Base-by-base conservation (phyloP, 2,888 invertebrate genomes). In the Sphaerophoria taeniata region DNA sequence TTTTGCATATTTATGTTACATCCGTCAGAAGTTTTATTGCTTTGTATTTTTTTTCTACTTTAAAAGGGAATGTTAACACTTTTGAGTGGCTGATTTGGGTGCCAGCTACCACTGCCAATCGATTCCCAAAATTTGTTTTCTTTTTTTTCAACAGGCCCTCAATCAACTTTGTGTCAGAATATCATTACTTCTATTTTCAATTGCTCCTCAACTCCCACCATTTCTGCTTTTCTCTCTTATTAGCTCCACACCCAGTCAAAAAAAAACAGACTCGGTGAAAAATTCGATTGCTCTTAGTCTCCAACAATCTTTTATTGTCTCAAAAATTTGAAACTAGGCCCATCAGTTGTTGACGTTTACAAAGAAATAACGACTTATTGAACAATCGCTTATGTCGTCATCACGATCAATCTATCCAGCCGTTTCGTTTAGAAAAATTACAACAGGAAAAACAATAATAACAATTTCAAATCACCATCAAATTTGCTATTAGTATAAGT, bases 361-460 rank as follows among this genome's bases (percentile, higher is more conserved):
- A 43, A 24, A 1, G 31, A 56, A 53, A 49, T 65, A 73, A 63
- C 58, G 67, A 67, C 74, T 74, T 84, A 74, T 79, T 73, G 70
- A 71, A 75, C 75, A 75, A 74, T 84, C 79, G 67, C 70, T 80
- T 70, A 80, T 76, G 83, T 65, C 83, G 75, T 84, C 79, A 75
- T 71, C 70, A 79, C 71, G 71, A 79, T 79, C 78, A 63, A 71
- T 55, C 14, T 58, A 71, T 75, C 71, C 58, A 53, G 39, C 45
- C 43, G 43, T 60, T 65, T 14, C 9, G 6, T 11, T 39, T 2
- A 39, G 0, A 39, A 39, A 7, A 39, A 39, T 31, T 24, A 2
- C 24, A 24, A 24, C 24, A 24, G 12, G 34, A 65, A 65, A 34
- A n/a, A 34, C 47, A 61, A 63, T 39, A 58, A 58, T 58, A 36